Evolutionary conservation across 1,140 invertebrate genomes (phyloP).

Genomic region (Plodia interpunctella): DNA sequence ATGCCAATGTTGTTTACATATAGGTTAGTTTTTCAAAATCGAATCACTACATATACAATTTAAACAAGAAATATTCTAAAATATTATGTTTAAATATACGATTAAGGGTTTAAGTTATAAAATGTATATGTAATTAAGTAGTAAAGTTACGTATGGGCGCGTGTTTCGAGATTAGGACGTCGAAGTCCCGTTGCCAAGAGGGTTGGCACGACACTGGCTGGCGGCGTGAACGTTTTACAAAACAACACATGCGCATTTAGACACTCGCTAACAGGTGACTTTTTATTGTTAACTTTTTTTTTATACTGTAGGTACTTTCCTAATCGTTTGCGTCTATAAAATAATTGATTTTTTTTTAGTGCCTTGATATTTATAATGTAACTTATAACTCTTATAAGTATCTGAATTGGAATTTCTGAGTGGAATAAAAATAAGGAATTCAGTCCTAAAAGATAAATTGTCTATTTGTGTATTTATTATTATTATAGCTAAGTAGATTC

Average conservation of each 20-base stretch:
- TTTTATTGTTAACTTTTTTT: neutral
- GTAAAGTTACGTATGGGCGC: neutral
- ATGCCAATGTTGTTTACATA: neutral
- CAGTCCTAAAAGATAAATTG: too few species aligned
- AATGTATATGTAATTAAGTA: neutral
- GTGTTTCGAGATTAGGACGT: neutral
- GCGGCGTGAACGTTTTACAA: neutral
- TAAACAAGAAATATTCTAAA: neutral
- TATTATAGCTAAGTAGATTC: too few species aligned
- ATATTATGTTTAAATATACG: neutral
- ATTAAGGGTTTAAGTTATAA: neutral
- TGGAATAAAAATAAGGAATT: too few species aligned
- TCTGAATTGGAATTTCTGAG: too few species aligned
- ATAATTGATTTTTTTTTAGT: too few species aligned
- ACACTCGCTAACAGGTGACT: neutral
- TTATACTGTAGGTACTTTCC: too few species aligned
- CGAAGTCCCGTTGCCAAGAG: neutral
- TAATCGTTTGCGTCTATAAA: too few species aligned
- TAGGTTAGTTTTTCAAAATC: neutral
- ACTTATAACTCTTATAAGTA: too few species aligned
- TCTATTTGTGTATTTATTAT: too few species aligned
- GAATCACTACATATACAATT: neutral
- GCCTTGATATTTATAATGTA: too few species aligned
- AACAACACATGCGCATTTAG: conserved; percentile 2
- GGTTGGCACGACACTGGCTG: neutral